A percentile compares a stretch with the other conserved stretches of the same genome.
These are phyloP conservation scores for Silvanus unidentatus DNA, from an alignment of 2,888 invertebrate species.

Conservation along the genomic window DNA sequence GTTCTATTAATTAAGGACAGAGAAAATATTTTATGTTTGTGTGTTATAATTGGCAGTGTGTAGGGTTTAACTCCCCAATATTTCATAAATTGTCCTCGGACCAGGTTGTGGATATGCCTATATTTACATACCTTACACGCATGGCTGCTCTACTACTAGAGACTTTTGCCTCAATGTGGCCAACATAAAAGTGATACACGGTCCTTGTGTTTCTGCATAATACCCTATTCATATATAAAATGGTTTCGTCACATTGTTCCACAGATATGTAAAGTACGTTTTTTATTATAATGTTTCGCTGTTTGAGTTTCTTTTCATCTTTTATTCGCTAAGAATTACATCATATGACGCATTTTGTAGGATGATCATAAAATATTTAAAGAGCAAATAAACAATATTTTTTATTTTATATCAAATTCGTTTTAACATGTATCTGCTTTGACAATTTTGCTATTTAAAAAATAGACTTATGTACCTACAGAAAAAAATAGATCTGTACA, in stretches of 20 bases:
- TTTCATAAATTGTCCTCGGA: neutral
- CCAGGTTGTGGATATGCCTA: slow-evolving; percentile 28
- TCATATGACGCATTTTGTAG: slow-evolving; percentile 7
- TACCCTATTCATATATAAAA: slow-evolving; percentile 29
- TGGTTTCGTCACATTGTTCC: slow-evolving; percentile 32
- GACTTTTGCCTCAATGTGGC: slow-evolving; percentile 36
- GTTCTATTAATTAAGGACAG: too few species aligned
- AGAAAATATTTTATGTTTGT: too few species aligned
- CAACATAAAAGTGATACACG: slow-evolving; percentile 41
- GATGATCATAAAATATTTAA: slow-evolving; percentile 2
- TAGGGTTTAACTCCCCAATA: neutral
- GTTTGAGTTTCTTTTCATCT: slow-evolving; percentile 21
- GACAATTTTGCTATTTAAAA: too few species aligned
- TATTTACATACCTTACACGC: slow-evolving; percentile 42
- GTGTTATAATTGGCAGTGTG: too few species aligned
- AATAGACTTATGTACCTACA: too few species aligned
- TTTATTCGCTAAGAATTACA: slow-evolving; percentile 22
- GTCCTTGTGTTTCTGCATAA: slow-evolving; percentile 35
- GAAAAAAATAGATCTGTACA: too few species aligned
- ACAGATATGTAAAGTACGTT: slow-evolving; percentile 29
- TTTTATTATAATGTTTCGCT: slow-evolving; percentile 16
- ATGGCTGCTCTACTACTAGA: slow-evolving; percentile 35
- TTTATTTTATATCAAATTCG: neutral
- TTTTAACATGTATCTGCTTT: too few species aligned
- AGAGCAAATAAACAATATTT: slow-evolving; percentile 1